Evolutionary conservation across 2,888 invertebrate genomes (phyloP).

Genomic region (Lochmaea crataegi): DNA sequence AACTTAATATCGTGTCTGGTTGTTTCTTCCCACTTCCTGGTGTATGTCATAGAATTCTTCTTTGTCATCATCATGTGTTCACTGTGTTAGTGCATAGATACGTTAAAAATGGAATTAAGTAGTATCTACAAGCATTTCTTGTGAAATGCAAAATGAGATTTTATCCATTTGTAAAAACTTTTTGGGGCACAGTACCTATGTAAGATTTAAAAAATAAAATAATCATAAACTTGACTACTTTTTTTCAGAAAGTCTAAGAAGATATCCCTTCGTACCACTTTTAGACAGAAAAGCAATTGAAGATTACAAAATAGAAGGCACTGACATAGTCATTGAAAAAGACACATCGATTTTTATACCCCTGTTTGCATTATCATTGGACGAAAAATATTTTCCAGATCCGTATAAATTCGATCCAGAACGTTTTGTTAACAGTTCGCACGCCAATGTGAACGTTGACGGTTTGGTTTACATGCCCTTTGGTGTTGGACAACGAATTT

Average conservation of each 20-base stretch:
- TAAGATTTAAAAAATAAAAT: too few relatives aligned
- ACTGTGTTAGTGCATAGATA: too few relatives aligned
- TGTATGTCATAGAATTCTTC: too few relatives aligned
- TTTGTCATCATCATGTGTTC: too few relatives aligned
- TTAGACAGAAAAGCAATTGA: constrained; percentile 47
- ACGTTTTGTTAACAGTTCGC: constrained; percentile 48
- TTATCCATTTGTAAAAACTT: too few relatives aligned
- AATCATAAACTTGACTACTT: not conserved
- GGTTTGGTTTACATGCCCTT: constrained; percentile 53
- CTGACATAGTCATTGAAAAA: constrained; percentile 53
- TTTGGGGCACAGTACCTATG: too few relatives aligned
- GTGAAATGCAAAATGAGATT: too few relatives aligned
- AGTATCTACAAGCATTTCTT: too few relatives aligned
- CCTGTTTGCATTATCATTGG: constrained; percentile 24
- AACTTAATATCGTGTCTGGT: too few relatives aligned
- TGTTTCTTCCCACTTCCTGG: too few relatives aligned
- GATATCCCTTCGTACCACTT: constrained; percentile 35
- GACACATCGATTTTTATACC: constrained; percentile 32
- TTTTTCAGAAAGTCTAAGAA: constrained; percentile 30
- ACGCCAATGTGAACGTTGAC: constrained; percentile 34
- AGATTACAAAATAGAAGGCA: constrained; percentile 54
- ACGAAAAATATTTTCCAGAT: constrained; percentile 38
- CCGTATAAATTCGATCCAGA: constrained; percentile 52
- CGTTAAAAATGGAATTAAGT: too few relatives aligned
- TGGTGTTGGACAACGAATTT: constrained; percentile 47